Percentiles rank a stretch among this genome's conserved stretches.
Conservation (phyloP, 2,888 invertebrate genomes). For the Dexiosoma caninum region DNA sequence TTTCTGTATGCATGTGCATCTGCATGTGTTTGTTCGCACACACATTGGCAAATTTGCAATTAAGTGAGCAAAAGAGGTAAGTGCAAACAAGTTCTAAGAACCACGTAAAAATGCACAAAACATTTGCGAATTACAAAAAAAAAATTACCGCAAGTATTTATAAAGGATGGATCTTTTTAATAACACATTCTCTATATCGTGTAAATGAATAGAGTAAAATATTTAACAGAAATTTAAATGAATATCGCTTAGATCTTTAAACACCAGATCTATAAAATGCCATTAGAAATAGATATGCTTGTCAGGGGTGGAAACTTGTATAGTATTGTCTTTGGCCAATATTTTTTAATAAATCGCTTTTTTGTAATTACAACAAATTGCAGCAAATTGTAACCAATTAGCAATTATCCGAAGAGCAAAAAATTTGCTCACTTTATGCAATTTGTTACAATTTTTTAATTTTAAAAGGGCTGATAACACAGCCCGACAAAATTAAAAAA, state of each 20-base stretch:
- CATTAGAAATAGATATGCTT: background rate
- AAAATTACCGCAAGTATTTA: background rate
- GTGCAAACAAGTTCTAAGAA: constrained; percentile 31
- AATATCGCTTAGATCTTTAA: constrained; percentile 3
- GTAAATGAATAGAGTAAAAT: background rate
- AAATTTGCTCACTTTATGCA: too few species aligned
- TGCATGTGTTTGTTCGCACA: background rate
- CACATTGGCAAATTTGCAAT: background rate
- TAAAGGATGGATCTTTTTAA: background rate
- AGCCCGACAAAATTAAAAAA: too few species aligned
- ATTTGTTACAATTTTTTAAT: too few species aligned
- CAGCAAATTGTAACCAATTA: too few species aligned
- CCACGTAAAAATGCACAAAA: constrained; percentile 5
- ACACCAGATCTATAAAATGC: background rate
- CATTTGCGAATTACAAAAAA: background rate
- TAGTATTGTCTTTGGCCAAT: background rate
- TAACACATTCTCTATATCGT: background rate
- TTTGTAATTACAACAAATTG: too few species aligned
- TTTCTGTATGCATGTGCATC: background rate
- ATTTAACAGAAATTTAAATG: background rate
- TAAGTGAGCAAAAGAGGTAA: background rate
- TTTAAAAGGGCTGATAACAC: too few species aligned
- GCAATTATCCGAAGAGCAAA: too few species aligned
- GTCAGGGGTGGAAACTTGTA: background rate
- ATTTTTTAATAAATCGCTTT: too few species aligned